Base-by-base conservation (phyloP, 1,140 invertebrate genomes). In the Cotesia vestalis region DNA sequence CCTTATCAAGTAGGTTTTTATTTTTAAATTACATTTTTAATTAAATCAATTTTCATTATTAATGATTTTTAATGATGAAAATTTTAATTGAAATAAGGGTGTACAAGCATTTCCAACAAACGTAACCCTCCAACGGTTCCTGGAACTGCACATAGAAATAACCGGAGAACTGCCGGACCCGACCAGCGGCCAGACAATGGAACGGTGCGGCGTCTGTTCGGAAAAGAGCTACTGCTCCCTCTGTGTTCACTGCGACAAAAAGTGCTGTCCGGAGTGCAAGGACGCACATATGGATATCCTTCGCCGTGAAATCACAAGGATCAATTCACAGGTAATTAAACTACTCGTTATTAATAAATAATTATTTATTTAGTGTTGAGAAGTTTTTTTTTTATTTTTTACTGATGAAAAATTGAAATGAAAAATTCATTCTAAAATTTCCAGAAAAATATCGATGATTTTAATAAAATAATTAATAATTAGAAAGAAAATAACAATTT, bases 21-120 rank as follows among this genome's bases (percentile, higher is more conserved):
- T 52, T 69, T 62, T 35, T 46, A 38, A 40, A 3, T 20, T 14
- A 52, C 20, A 20, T n/a, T 6, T 67, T 55, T 51, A 1, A 20
- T n/a, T n/a, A n/a, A n/a, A n/a, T n/a, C n/a, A n/a, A n/a, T n/a
- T n/a, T n/a, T n/a, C n/a, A 20, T 20, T 20, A 20, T 20, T 20
- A 20, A 20, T 20, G 2, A 20, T 1, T 1, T 1, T 20, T 20
- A 20, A 20, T 2, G 2, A 20, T 20, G 20, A 20, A 20, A 20
- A 20, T 34, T 38, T 55, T 69, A 11, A 59, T 66, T 17, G 53
- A 27, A 66, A 14, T 27, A 73, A 87, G 87, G 97, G 97, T 38
- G 94, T 98, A 14, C 95, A 96, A 87, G 94, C 94, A 20, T 98
- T 97, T 85, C 97, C 96, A 53, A 98, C 95, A 76, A 99, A 99